Conservation (phyloP, 2,113 vertebrate species). For the Plectropomus leopardus region DNA sequence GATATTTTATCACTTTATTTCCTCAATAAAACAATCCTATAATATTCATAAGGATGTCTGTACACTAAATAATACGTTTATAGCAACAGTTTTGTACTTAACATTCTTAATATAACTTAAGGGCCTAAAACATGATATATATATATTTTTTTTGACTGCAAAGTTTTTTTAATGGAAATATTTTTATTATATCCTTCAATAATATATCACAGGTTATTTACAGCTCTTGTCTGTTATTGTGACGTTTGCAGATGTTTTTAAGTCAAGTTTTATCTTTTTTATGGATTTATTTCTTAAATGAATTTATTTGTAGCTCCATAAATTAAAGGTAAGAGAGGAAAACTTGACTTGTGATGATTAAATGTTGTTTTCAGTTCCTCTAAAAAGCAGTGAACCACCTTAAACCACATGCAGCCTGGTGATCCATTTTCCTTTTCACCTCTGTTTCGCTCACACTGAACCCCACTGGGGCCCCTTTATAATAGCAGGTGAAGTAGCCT, state of each 20-base stretch:
- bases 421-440: not conserved
- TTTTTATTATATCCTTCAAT: too few species aligned
- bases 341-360: not conserved
- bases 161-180: too few species aligned
- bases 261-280: not conserved
- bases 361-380: not conserved
- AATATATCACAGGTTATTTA: too few species aligned
- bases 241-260: not conserved
- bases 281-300: not conserved
- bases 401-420: not conserved
- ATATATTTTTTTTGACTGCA: too few species aligned
- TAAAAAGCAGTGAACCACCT: not conserved
- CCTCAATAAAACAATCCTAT: too few species aligned
- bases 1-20: too few species aligned
- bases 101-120: not conserved
- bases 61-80: too few species aligned
- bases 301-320: not conserved
- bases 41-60: too few species aligned
- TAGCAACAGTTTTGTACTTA: not conserved
- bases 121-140: too few species aligned
- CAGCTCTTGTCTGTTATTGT: too few species aligned
- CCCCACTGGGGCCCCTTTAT: not conserved
- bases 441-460: constrained; percentile 3
- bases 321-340: not conserved
- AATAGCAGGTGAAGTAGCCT: constrained; percentile 23